Base-by-base conservation (phyloP, 2,888 invertebrate genomes). In the Drosophila borealis region DNA sequence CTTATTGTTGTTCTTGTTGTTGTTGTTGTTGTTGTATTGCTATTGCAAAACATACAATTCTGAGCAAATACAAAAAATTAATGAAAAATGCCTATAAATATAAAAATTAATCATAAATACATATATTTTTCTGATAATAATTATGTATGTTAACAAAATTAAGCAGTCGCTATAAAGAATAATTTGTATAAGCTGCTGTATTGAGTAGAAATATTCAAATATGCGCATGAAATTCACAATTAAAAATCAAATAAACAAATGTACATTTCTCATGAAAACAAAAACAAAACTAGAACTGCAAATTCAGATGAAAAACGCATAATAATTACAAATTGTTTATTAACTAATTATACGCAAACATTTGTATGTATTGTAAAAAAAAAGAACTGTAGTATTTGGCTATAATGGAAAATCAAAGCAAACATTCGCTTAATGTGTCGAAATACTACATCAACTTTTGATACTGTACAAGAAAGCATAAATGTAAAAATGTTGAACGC, bases 81-180 rank as follows among this genome's bases (percentile, higher is more conserved):
- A 76, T 42, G 65, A 74, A 64, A 64, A 80, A 74, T 68, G 63
- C 70, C 66, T 70, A 78, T 63, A 67, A 73, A 73, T 67, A 67
- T 77, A 61, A 68, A 67, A 61, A 53, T 45, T 50, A 75, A 54
- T 70, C 46, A 69, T 46, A 63, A 57, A 77, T 74, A 70, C 61
- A 72, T 69, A 76, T 80, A 82, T 78, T 78, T 85, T 85, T 83
- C 75, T 83, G 67, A 80, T 82, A 81, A 88, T 72, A 88, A 80
- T 73, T 75, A 74, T 77, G 67, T 75, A 69, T 73, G 78, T 70
- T 59, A 57, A 74, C 61, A 70, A 70, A 74, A 61, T 70, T 62
- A 77, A 64, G 66, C 71, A 74, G 74, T 75, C 51, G 66, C 63
- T 70, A 67, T 54, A 65, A 66, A 64, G 19, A 53, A 70, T 66